Evolutionary conservation across 1,140 invertebrate genomes (phyloP), one percentile per base, ranked within the genome.

Genomic region (Drosophila santomea): DNA sequence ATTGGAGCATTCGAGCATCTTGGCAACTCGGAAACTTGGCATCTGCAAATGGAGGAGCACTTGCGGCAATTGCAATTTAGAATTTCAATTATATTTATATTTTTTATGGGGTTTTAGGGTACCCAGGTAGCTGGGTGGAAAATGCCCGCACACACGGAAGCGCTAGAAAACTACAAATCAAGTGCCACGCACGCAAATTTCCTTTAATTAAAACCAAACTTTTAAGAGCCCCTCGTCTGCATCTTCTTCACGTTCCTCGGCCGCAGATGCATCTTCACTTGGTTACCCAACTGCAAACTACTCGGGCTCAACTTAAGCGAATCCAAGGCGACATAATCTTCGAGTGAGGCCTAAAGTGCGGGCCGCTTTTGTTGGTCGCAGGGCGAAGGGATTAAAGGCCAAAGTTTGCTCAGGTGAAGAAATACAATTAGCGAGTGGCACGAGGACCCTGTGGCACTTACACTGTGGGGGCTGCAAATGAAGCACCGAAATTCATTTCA

Each of bases 121-220:
- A 4, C 25, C 25, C 20, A 20, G 17, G 38, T 28, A 6, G 15
- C 58, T 10, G n/a, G 50, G 39, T 36, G 44, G 35, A 15, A 35
- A 61, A 32, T 39, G 74, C 74, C 58, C 55, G 25, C 48, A 39
- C 55, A 38, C 56, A 69, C 69, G 83, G 66, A 88, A 86, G 78
- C 79, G 59, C 73, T 76, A 28, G 73, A 59, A 75, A 72, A 88
- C 82, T 86, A 88, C 83, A 86, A 86, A 88, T 86, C 82, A 86
- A 86, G 82, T 88, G 82, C 71, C 82, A 83, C 62, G 82, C 82
- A 86, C 83, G 83, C 74, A 86, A 86, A 86, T 86, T 86, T 86
- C 83, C 82, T 79, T 86, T 86, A 86, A 86, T 86, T 86, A 86
- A 86, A 86, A 86, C 83, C 81, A 79, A 86, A 86, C 82, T 86